These are phyloP conservation scores for Nezara viridula DNA, from an alignment of 2,888 invertebrate genomes.

Conservation along the genomic window DNA sequence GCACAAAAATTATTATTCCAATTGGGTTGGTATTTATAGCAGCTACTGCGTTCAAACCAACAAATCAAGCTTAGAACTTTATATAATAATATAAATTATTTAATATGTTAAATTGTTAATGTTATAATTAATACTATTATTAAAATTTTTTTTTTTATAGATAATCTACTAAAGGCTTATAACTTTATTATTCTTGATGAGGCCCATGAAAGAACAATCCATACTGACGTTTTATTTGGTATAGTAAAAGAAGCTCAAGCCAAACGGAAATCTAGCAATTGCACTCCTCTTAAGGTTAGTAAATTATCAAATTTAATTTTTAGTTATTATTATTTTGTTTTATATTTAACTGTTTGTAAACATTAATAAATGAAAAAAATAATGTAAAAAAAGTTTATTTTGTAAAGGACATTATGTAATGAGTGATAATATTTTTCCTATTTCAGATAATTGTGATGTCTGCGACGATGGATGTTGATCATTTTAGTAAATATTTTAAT, in stretches of 20 bases:
- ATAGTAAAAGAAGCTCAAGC: constrained; percentile 90
- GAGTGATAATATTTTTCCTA: not conserved
- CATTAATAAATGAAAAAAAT: not conserved
- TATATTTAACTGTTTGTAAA: not conserved
- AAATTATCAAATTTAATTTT: not conserved
- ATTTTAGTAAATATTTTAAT: constrained; percentile 91
- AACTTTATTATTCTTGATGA: constrained; percentile 91
- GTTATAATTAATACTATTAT: too few species aligned
- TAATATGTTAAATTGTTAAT: too few species aligned
- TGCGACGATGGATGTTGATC: constrained; percentile 96
- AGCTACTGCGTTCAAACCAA: too few species aligned
- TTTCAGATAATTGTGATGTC: constrained; percentile 89
- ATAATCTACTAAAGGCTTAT: constrained; percentile 82
- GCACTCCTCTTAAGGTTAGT: constrained; percentile 77
- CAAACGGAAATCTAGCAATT: constrained; percentile 74
- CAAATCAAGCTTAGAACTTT: too few species aligned
- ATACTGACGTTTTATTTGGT: constrained; percentile 94
- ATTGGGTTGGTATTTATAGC: too few species aligned
- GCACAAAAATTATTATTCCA: too few species aligned
- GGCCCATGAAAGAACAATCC: constrained; percentile 94
- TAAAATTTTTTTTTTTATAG: constrained; percentile 69
- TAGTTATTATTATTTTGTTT: not conserved
- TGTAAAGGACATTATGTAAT: not conserved
- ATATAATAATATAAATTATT: too few species aligned
- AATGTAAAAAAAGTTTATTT: too few species aligned